A percentile compares a stretch with the other conserved stretches of the same genome.
These are phyloP conservation scores for Bibio marci DNA, from an alignment of 2,888 invertebrate genomes.

Conservation along the genomic window DNA sequence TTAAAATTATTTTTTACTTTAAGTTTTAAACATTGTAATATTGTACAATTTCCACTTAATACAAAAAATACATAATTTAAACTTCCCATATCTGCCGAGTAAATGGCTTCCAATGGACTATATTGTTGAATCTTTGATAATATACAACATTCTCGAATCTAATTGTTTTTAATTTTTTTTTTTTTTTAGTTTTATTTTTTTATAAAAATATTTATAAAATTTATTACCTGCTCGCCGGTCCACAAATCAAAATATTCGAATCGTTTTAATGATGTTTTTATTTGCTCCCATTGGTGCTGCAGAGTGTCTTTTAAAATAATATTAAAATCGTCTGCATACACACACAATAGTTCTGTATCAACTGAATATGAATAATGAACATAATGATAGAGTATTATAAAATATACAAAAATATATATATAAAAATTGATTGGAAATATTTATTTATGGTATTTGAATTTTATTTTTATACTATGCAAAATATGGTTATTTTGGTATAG, in stretches of 20 bases:
- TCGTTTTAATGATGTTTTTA: constrained; percentile 17
- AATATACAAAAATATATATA: too few species aligned
- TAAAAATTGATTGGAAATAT: too few species aligned
- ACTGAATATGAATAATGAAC: too few species aligned
- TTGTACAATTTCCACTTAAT: constrained; percentile 24
- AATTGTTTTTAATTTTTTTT: too few species aligned
- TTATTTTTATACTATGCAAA: too few species aligned
- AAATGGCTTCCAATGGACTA: constrained; percentile 22
- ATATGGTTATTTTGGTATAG: too few species aligned
- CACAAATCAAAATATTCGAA: constrained; percentile 23
- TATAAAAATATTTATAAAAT: not conserved
- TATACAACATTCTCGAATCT: constrained; percentile 10
- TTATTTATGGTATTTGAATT: too few species aligned
- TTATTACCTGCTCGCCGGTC: constrained; percentile 17
- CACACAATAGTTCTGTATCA: constrained; percentile 41
- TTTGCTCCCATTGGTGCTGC: constrained; percentile 21
- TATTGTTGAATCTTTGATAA: constrained; percentile 18
- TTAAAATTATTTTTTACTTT: constrained; percentile 13
- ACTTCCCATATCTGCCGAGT: constrained; percentile 18
- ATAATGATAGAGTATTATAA: too few species aligned
- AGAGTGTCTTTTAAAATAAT: constrained; percentile 15
- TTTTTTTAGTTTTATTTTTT: not conserved
- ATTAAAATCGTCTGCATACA: constrained; percentile 42
- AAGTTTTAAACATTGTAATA: constrained; percentile 23
- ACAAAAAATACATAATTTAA: constrained; percentile 23